phyloP scores from a whole-genome alignment of 2,797 vertebrate species.

The Sebastes kiyomatsui region DNA sequence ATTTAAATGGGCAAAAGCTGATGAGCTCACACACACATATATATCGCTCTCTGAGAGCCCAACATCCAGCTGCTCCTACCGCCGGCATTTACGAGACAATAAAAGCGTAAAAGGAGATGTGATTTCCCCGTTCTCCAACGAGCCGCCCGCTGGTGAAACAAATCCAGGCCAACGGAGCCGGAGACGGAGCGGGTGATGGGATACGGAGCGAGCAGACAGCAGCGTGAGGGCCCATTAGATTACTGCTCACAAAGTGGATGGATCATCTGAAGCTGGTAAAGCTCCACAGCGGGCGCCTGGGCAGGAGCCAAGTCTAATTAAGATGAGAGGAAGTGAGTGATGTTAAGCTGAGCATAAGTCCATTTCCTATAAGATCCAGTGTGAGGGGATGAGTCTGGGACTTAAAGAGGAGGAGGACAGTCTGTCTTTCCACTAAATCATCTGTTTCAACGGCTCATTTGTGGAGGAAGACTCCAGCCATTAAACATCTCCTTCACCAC shows the following conservation, averaged over 20 bases:
- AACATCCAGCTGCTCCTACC: background rate
- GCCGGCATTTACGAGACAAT: conserved; percentile 25
- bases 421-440: conserved; percentile 12
- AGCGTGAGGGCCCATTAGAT: conserved; percentile 58
- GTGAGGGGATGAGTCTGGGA: conserved; percentile 48
- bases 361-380: conserved; percentile 27
- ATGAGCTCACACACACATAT: background rate
- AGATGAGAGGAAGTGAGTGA: conserved; percentile 70
- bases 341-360: conserved; percentile 62
- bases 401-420: background rate
- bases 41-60: background rate
- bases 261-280: conserved; percentile 55
- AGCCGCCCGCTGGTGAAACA: conserved; percentile 5
- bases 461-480: background rate
- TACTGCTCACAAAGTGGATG: conserved; percentile 54
- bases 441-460: background rate
- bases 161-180: background rate
- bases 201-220: conserved; percentile 21
- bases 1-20: conserved; percentile 40
- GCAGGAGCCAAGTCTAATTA: conserved; percentile 72
- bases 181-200: background rate
- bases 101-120: conserved; percentile 32
- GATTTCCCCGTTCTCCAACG: background rate
- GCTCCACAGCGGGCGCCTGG: conserved; percentile 32
- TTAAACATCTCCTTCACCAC: background rate